Base-by-base conservation (phyloP, 2,113 vertebrate genomes). In the Solea senegalensis region DNA sequence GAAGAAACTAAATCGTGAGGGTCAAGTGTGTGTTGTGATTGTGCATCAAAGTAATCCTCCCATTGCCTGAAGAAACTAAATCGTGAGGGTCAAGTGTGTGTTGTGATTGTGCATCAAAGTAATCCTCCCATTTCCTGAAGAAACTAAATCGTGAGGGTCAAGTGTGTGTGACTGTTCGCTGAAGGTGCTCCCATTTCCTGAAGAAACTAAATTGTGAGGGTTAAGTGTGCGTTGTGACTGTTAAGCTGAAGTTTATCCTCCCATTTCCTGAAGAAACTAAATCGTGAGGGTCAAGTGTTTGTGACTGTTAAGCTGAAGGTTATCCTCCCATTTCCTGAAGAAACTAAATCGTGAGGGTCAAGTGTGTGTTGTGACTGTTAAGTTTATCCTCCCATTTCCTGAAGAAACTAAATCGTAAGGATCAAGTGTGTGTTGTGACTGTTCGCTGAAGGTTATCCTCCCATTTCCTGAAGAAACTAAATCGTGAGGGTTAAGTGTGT, bases 381-480 rank as follows among this genome's bases (percentile, higher is more conserved):
- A 81, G 9, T 2, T 43, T 3, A 71, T 40, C 46, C 28, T 53
- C 40, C 52, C 72, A 54, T 51, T 70, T 7, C 3, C 26, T 0
- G 41, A 74, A 2, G 60, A 72, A 59, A 39, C 11, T 0, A 48
- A 80, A 61, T 53, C 8, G 28, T 8, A 15, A 8, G 64, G 51
- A 40, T 44, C 28, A 10, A 4, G 8, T n/a, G 2, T 2, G 6
- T 39, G 14, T n/a, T 56, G 54, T 9, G 21, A 15, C 51, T 69
- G 50, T 48, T 65, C 27, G 44, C 63, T 15, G 11, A 69, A 80
- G n/a, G 2, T 43, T 8, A 67, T 43, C 40, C 28, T 57, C 26
- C 56, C 70, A 60, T 45, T 71, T 10, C 3, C 14, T 0, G 48
- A 74, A 1, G 68, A 62, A 53, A 27, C 9, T 0, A 54, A 77